Base-by-base conservation (phyloP, 2,888 invertebrate genomes). In the Pseudoips prasinana region DNA sequence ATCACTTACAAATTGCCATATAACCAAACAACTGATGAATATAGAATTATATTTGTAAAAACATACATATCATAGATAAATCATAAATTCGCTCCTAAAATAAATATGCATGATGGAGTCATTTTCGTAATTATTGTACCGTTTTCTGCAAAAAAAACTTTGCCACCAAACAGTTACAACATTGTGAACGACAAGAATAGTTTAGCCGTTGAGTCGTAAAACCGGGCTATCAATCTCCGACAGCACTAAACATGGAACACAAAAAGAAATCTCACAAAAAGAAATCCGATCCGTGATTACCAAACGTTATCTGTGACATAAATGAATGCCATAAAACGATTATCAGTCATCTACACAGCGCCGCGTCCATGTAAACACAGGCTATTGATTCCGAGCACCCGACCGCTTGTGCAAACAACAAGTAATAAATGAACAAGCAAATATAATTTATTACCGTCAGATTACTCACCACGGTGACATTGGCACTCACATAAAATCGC, bases 401-500 rank as follows among this genome's bases (percentile, higher is more conserved):
- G 20, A 17, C 20, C 33, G 28, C 35, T 14, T 41, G 28, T 44
- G 42, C 40, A 47, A 59, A 47, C 52, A 48, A 47, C 35, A 27
- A 34, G 28, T 42, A 37, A 33, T 46, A 43, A 57, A 39, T 42
- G 45, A 39, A 38, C 43, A 45, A 49, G 36, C 44, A 37, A 56
- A 56, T 55, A 46, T 56, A 44, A 56, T 59, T 45, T 45, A 48
- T 51, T 41, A 43, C 36, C 44, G 22, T 22, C 40, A 22, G 45
- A 63, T 26, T 44, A 50, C 28, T 55, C 51, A 46, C 47, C 39
- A 44, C 54, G 48, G 60, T 60, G 61, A 47, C 42, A 66, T 46
- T 49, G 43, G 48, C 25, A 33, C 32, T 47, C 46, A 63, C 61
- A 66, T 73, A 67, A 70, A 76, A 70, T 68, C 69, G 68, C 63